phyloP scores from a whole-genome alignment of 2,113 vertebrate species.

The Podarcis raffonei region DNA sequence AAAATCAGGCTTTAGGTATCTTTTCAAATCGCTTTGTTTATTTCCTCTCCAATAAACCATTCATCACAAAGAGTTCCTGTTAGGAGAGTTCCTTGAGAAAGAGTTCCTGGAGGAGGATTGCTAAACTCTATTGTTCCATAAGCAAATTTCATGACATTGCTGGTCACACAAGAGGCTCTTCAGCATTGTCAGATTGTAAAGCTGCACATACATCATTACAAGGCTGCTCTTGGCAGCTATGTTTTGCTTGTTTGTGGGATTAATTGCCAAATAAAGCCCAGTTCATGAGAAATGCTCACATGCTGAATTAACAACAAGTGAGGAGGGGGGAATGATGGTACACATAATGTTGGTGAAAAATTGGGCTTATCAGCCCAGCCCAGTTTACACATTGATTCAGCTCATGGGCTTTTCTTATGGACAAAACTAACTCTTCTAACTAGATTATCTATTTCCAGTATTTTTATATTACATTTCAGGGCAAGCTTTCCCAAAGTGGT shows the following conservation, averaged over 20 bases:
- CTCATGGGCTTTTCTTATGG: neutral
- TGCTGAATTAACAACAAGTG: neutral
- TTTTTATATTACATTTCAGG: no score
- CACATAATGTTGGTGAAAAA: neutral
- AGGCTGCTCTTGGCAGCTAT: constrained; percentile 7
- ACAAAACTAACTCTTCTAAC: neutral
- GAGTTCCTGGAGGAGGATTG: neutral
- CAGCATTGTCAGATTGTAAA: neutral
- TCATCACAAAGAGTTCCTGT: neutral
- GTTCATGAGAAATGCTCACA: neutral
- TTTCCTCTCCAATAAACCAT: neutral
- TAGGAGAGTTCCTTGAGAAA: neutral
- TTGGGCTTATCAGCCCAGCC: no score
- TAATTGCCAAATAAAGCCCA: neutral
- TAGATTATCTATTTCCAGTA: no score
- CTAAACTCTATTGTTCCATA: constrained; percentile 6
- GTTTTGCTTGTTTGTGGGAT: neutral
- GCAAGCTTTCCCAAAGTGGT: no score
- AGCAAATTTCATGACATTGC: constrained; percentile 31
- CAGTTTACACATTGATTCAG: neutral
- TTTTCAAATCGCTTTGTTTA: neutral
- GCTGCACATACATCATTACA: constrained; percentile 2
- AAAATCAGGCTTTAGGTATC: neutral
- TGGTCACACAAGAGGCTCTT: neutral
- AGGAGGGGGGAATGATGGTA: neutral